Evolutionary conservation across 2,797 vertebrate species (phyloP), one percentile per base, ranked within the genome.

Genomic region (Sorex maritimensis): DNA sequence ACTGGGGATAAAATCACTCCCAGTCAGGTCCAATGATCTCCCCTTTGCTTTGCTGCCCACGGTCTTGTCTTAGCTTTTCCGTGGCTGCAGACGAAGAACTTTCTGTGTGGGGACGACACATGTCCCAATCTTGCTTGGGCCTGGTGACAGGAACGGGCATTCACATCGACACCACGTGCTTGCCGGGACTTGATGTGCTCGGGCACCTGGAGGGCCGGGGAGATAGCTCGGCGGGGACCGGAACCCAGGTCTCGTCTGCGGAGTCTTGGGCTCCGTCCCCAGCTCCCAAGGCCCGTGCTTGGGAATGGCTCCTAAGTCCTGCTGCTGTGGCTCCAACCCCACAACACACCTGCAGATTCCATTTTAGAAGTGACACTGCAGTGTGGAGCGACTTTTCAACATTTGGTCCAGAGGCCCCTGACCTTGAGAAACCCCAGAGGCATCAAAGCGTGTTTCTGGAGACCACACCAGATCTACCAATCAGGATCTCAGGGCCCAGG

Each of bases 361-460:
- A 77, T 63, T 85, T 85, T 68, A 63, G 34, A 63, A n/a, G 38
- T 58, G 52, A 38, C 68, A 17, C 13, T 49, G 15, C 81, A 52
- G 5, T 4, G 15, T 6, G 38, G 80, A 58, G 41, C 88, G 17
- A 2, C 28, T 71, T 90, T 52, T 81, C 12, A 67, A 49, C 52
- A 80, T 84, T 77, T 81, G 41, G 63, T 41, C 24, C 72, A 49
- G 21, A 90, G 88, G 52, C 38, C 68, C 44, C 12, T 19, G 75
- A 52, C 63, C 87, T 95, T 80, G 24, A 65, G 73, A 65, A 61
- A 88, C 23, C 69, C 26, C 68, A 58, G 28, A 52, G 24, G 46
- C 67, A 86, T 49, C 14, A 61, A 17, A 78, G 23, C 58, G 19
- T 38, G 6, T 73, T 69, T 93, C 30, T 86, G 58, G 34, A 26